These are phyloP conservation scores for Galerucella calmariensis DNA, from an alignment of 2,888 invertebrate genomes.

Conservation along the genomic window DNA sequence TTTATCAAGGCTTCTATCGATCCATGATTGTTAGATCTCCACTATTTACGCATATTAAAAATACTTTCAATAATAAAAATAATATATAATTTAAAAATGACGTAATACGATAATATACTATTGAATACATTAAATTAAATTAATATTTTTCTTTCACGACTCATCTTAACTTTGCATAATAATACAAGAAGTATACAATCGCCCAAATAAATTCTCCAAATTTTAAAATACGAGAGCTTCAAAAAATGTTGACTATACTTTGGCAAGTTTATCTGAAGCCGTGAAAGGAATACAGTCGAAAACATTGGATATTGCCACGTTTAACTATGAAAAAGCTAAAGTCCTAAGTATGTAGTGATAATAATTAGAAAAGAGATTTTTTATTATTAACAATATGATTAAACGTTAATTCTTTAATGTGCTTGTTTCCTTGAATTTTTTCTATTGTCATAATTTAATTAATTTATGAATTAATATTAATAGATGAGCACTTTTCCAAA, in stretches of 20 bases:
- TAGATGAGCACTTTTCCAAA: no score
- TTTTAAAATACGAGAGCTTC: background rate
- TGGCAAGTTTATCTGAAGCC: no score
- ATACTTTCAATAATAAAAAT: background rate
- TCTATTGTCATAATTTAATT: no score
- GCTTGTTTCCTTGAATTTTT: no score
- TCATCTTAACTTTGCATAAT: slow-evolving; percentile 24
- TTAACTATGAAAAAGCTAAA: no score
- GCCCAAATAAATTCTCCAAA: slow-evolving; percentile 17
- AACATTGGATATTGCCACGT: no score
- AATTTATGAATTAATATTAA: no score
- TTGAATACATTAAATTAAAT: slow-evolving; percentile 5
- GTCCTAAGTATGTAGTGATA: no score
- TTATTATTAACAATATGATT: no score
- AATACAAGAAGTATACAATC: slow-evolving; percentile 10
- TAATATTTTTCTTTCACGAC: slow-evolving; percentile 16
- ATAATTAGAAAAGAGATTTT: no score
- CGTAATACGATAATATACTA: slow-evolving; percentile 24
- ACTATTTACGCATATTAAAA: background rate
- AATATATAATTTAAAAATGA: slow-evolving; percentile 19
- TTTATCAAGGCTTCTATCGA: background rate
- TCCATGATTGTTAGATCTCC: background rate
- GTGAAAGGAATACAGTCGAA: no score
- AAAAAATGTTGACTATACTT: background rate
- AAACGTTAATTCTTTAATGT: no score